phyloP scores from a whole-genome alignment of 2,797 vertebrate genomes.

The Danio kyathit region DNA sequence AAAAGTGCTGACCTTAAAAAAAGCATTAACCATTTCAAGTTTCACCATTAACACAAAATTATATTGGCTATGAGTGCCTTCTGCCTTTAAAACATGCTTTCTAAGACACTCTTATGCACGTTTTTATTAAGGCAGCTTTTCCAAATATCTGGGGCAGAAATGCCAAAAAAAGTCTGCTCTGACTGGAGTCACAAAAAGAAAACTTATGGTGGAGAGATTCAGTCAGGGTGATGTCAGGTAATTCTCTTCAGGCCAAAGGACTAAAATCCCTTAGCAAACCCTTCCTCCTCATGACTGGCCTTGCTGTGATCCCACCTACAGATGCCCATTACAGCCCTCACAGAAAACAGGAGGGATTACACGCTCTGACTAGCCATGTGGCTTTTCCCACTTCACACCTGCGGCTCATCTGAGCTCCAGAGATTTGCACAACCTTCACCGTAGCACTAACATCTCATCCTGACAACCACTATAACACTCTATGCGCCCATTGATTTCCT shows the following conservation, averaged over 20 bases:
- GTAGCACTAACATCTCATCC: neutral
- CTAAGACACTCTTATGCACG: neutral
- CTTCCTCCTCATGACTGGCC: neutral
- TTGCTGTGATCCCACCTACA: neutral
- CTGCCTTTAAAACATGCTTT: neutral
- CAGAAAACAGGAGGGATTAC: neutral
- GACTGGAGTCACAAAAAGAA: neutral
- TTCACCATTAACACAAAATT: too few relatives aligned
- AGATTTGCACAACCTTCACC: neutral
- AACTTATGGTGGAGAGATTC: neutral
- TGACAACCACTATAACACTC: neutral
- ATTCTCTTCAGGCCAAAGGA: conserved; percentile 3
- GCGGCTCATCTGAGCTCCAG: conserved; percentile 7
- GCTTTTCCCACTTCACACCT: neutral
- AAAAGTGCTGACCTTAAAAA: too few relatives aligned
- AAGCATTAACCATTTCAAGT: too few relatives aligned
- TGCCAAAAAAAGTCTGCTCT: neutral
- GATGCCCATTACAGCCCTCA: neutral
- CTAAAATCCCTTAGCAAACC: neutral
- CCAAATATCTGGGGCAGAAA: neutral
- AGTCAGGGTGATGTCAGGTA: neutral
- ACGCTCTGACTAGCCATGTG: neutral
- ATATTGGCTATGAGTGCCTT: neutral
- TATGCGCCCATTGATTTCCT: conserved; percentile 31
- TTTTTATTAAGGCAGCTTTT: too few relatives aligned